Evolutionary conservation across 2,797 vertebrate species (phyloP).

Genomic region (Gymnocypris eckloni): DNA sequence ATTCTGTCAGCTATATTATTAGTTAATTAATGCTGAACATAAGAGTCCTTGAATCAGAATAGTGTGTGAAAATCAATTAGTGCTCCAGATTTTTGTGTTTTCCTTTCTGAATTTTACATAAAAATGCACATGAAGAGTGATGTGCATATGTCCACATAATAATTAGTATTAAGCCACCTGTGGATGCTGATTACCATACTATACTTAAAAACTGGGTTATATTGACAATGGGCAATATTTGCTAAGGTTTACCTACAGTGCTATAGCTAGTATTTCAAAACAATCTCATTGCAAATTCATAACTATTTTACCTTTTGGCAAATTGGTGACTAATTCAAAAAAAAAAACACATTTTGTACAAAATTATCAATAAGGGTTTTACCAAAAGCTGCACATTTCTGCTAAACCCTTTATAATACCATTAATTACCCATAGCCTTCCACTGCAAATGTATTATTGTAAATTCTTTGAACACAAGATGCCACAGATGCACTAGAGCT

Average conservation of each 20-base stretch:
- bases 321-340: not conserved
- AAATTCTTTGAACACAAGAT: not conserved
- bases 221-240: not conserved
- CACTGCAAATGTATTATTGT: not conserved
- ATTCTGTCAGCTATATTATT: not conserved
- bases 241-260: not conserved
- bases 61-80: constrained; percentile 29
- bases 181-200: not conserved
- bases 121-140: not conserved
- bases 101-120: not conserved
- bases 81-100: not conserved
- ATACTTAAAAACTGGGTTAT: not conserved
- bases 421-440: not conserved
- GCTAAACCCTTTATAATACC: not conserved
- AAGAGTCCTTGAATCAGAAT: constrained; percentile 24
- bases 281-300: not conserved
- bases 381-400: not conserved
- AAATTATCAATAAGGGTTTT: not conserved
- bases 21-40: constrained; percentile 23
- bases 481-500: not conserved
- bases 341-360: not conserved
- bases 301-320: not conserved
- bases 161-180: not conserved
- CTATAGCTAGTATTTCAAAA: not conserved
- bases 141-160: not conserved